Evolutionary conservation across 2,113 vertebrate genomes (phyloP).

Genomic region (Dolichotis patagonum): DNA sequence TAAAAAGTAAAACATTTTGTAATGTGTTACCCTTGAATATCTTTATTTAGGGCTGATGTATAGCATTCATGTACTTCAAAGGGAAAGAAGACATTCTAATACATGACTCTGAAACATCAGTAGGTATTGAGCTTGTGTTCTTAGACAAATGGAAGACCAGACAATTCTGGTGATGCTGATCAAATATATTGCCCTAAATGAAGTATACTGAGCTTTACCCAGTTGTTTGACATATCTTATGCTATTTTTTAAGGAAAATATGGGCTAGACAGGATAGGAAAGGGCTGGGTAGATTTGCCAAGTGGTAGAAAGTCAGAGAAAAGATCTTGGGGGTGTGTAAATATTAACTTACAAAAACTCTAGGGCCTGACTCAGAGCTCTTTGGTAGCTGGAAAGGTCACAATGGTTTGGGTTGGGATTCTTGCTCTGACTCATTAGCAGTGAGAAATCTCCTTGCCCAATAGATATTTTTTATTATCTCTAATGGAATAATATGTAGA

Average conservation of each 20-base stretch:
- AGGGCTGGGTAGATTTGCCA: not conserved
- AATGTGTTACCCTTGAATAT: not conserved
- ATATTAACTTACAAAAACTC: constrained; percentile 1
- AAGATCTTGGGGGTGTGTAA: not conserved
- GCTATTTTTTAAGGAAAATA: not conserved
- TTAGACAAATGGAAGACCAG: not conserved
- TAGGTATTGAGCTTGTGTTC: not conserved
- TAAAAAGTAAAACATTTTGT: not conserved
- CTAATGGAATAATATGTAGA: not conserved
- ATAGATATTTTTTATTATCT: not conserved
- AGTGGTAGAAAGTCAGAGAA: not conserved
- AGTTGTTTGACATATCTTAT: not conserved
- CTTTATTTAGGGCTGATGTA: not conserved
- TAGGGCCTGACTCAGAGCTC: not conserved
- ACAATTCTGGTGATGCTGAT: not conserved
- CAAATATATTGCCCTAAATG: constrained; percentile 1
- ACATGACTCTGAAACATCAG: not conserved
- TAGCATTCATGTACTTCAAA: not conserved
- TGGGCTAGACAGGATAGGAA: not conserved
- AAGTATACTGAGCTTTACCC: not conserved
- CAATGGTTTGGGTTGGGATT: not conserved
- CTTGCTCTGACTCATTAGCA: not conserved
- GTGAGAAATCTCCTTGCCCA: not conserved
- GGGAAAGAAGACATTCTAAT: not conserved
- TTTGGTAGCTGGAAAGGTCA: not conserved